Evolutionary conservation across 2,888 invertebrate species (phyloP), one percentile per base, ranked within the genome.

Genomic region (Temnothorax unifasciatus): DNA sequence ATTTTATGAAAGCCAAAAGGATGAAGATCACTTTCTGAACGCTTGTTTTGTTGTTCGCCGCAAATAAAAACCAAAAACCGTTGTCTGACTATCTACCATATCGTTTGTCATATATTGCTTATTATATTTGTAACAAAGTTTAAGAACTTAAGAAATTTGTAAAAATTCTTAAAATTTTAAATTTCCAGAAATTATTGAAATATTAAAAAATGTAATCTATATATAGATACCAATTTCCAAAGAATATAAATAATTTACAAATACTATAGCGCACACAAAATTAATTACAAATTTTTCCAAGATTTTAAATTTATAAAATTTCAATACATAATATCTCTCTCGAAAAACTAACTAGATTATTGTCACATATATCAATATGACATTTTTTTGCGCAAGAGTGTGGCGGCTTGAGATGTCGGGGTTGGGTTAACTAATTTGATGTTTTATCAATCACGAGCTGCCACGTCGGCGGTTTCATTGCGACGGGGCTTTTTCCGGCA

Each of bases 391-490:
- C 13, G 44, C 47, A 59, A 25, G 38, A 13, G 57, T 47, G 73
- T 82, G 50, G 50, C 29, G 82, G 77, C 79, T 81, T 69, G 83
- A 84, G 83, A 87, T 86, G 73, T 84, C 82, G 88, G 91, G 94
- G 91, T 92, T 91, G 85, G 85, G 89, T 85, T 87, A 87, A 90
- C 91, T 92, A 92, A 93, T 94, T 93, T 93, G 94, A 93, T 93
- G 90, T 94, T 94, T 93, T 94, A 94, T 94, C 94, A 94, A 94
- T 94, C 94, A 94, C 91, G 87, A 90, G 89, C 90, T 88, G 90
- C 88, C 90, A 90, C 44, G 57, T 73, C 86, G 74, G 84, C 84
- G 83, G 83, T 87, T 87, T 87, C 88, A 86, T 90, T 85, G 87
- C 84, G 85, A 63, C 54, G 82, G 73, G 79, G 89, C 86, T 90